Base-by-base conservation (phyloP, 2,113 vertebrate genomes). In the Thamnophis sirtalis region DNA sequence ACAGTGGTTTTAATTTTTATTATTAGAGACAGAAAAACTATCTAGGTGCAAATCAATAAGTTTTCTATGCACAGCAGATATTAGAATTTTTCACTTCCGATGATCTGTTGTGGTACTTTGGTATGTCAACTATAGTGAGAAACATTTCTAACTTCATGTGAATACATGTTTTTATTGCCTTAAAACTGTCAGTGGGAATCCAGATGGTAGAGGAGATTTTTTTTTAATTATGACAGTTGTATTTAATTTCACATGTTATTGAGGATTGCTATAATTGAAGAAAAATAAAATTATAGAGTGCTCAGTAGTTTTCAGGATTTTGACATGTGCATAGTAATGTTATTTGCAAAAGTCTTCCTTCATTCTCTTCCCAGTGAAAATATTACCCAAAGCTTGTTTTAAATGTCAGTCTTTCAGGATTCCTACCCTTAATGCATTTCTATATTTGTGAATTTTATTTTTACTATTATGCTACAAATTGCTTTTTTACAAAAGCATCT, bases 251-350 rank as follows among this genome's bases (percentile, higher is more conserved):
- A 43, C 10, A 50, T 80, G 9, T 53, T 90, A 15, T 51, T n/a
- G 13, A 19, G 28, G 7, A 21, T 38, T 58, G 33, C 24, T 56
- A 26, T n/a, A n/a, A 49, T 6, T 91, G 28, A 86, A 11, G 4
- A 21, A 80, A 63, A 89, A 28, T 43, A 50, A 53, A 90, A 73
- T 63, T 84, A 48, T 48, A 55, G 15, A 73, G 22, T 26, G 8
- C 0, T 9, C 33, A 26, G 51, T 51, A 38, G 0, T 0, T 24
- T 0, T 28, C 48, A 43, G 0, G n/a, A 88, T 53, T 55, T 86
- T 93, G 54, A 63, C 0, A 49, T 55, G 88, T 88, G 50, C 50
- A 0, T 48, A 4, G 89, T 92, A 87, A 33, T 60, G 86, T 43
- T 55, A 8, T 86, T 1, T 4, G 6, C 85, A 90, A 90, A 54